These are phyloP conservation scores for Murina feae DNA, from an alignment of 2,113 vertebrate genomes.

Conservation along the genomic window DNA sequence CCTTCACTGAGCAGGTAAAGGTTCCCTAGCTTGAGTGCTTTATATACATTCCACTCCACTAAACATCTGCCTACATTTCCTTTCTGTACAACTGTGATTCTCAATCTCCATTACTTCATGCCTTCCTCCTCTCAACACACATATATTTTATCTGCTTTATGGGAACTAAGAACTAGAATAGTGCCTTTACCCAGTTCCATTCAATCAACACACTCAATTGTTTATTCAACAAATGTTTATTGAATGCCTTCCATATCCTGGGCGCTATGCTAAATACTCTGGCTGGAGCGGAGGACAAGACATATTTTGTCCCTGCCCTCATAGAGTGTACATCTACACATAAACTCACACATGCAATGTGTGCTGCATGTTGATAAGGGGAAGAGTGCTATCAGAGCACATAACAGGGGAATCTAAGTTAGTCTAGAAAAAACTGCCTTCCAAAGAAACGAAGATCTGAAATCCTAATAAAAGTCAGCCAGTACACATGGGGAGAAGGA, in stretches of 20 bases:
- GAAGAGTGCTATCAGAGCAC: background rate
- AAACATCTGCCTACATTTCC: background rate
- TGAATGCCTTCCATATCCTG: background rate
- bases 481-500: background rate
- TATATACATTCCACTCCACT: background rate
- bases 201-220: background rate
- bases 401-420: background rate
- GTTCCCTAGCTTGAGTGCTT: background rate
- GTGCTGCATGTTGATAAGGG: background rate
- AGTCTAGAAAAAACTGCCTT: background rate
- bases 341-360: background rate
- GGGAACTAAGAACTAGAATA: background rate
- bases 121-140: background rate
- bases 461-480: background rate
- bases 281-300: background rate
- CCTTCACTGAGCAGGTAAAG: background rate
- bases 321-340: background rate
- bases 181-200: background rate
- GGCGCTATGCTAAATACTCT: background rate
- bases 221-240: background rate
- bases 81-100: background rate
- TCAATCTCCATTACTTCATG: background rate
- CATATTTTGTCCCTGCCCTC: background rate
- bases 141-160: background rate
- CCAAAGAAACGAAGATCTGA: background rate